Conservation (phyloP, 1,140 invertebrate species). For the Drosophila ficusphila region DNA sequence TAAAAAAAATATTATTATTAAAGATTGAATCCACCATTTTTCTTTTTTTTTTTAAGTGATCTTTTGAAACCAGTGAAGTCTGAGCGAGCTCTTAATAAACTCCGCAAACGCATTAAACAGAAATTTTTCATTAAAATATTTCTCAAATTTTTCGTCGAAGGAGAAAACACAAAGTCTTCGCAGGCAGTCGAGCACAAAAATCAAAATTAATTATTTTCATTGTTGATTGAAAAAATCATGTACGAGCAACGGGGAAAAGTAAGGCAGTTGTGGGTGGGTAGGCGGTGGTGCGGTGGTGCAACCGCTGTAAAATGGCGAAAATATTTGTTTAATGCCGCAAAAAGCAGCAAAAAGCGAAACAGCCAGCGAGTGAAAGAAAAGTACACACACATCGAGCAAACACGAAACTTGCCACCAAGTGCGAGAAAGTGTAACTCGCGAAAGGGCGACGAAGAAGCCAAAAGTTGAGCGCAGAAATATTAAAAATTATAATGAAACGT, state of each 20-base stretch:
- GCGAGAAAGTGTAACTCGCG: not conserved
- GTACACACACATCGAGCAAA: slow-evolving; percentile 6
- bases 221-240: slow-evolving; percentile 29
- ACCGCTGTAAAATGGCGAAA: slow-evolving; percentile 51
- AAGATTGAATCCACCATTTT: too few species aligned
- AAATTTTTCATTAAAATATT: not conserved
- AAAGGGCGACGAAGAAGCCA: not conserved
- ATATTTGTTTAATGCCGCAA: slow-evolving; percentile 70
- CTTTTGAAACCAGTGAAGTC: not conserved
- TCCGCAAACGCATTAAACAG: too few species aligned
- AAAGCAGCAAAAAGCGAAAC: slow-evolving; percentile 36
- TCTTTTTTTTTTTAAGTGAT: too few species aligned
- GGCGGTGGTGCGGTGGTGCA: too few species aligned
- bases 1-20: not conserved
- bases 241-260: not conserved
- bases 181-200: slow-evolving; percentile 7
- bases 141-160: not conserved
- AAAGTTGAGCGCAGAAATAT: slow-evolving; percentile 31
- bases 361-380: slow-evolving; percentile 41
- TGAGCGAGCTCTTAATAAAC: not conserved
- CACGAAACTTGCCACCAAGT: not conserved
- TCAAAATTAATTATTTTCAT: slow-evolving; percentile 20
- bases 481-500: slow-evolving; percentile 71
- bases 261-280: not conserved
- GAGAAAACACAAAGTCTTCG: not conserved